Percentiles rank a stretch among this genome's conserved stretches.
Evolutionary conservation across 2,797 vertebrate species (phyloP).

Genomic region (Fratercula arctica): DNA sequence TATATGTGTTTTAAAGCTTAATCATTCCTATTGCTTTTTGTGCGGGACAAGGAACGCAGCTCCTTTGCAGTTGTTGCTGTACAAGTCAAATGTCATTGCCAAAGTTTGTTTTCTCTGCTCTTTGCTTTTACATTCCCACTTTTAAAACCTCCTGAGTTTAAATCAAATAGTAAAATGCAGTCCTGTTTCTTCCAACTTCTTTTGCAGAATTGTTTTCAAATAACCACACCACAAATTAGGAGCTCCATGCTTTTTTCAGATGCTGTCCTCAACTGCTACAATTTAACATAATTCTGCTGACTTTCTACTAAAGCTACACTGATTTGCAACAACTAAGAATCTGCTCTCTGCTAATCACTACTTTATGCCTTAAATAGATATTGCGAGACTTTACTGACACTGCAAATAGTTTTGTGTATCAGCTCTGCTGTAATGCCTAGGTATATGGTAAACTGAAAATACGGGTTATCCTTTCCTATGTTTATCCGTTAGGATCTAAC

Average conservation of each 20-base stretch:
- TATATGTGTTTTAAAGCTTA: slow-evolving; percentile 34
- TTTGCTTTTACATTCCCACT: neutral
- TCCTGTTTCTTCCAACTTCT: neutral
- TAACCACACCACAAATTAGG: neutral
- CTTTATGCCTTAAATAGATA: neutral
- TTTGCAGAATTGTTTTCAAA: neutral
- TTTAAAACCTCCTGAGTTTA: neutral
- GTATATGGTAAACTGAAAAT: neutral
- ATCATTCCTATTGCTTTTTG: slow-evolving; percentile 26
- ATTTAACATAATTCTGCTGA: neutral
- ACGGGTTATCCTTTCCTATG: neutral
- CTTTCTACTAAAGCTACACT: neutral
- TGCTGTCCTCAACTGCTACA: neutral
- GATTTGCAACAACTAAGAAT: neutral
- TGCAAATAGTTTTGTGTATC: neutral
- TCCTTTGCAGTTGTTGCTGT: slow-evolving; percentile 1
- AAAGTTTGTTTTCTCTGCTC: slow-evolving; percentile 23
- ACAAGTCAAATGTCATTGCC: slow-evolving; percentile 3
- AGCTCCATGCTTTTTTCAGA: neutral
- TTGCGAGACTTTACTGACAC: neutral
- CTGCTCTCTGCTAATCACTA: neutral
- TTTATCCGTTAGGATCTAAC: neutral
- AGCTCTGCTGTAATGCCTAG: neutral
- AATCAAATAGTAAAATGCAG: neutral
- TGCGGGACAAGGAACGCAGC: neutral